Evolutionary conservation across 2,888 invertebrate genomes (phyloP), one percentile per base, ranked within the genome.

Genomic region (Eledona agricola): DNA sequence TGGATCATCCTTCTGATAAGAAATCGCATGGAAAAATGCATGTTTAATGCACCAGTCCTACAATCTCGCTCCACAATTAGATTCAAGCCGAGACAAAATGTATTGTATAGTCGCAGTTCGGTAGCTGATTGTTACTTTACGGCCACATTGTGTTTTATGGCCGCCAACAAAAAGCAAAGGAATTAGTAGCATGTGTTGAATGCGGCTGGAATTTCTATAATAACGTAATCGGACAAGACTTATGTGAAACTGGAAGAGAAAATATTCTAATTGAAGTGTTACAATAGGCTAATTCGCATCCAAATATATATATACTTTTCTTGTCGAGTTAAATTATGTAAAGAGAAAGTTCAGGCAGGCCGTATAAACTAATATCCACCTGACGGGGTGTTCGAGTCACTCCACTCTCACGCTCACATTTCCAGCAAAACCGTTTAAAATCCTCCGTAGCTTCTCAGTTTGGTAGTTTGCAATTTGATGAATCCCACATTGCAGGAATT

Each of bases 1-100:
- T 45, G 51, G 42, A 51, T 43, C 42, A 51, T 51, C 19, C 45
- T 17, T 16, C 7, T 51, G 45, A 51, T 51, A 51, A 51, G 28
- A 29, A 38, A 22, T 25, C 13, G 15, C 42, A 4, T 26, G 11
- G 26, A 19, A 35, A 43, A 42, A 40, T 29, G 23, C 11, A 23
- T 13, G 32, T 12, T 4, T 28, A 11, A 10, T 29, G 31, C 22
- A 43, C 11, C 32, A n/a, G n/a, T n/a, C n/a, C n/a, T n/a, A n/a
- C n/a, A n/a, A n/a, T n/a, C n/a, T n/a, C n/a, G n/a, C n/a, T n/a
- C n/a, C n/a, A n/a, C n/a, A n/a, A n/a, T n/a, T n/a, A n/a, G n/a
- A n/a, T n/a, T n/a, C n/a, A n/a, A n/a, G n/a, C n/a, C n/a, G n/a
- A n/a, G n/a, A n/a, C n/a, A n/a, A n/a, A n/a, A n/a, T n/a, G n/a